Evolutionary conservation across 2,888 invertebrate genomes (phyloP).

Genomic region (Brachypalpus laphriformis): DNA sequence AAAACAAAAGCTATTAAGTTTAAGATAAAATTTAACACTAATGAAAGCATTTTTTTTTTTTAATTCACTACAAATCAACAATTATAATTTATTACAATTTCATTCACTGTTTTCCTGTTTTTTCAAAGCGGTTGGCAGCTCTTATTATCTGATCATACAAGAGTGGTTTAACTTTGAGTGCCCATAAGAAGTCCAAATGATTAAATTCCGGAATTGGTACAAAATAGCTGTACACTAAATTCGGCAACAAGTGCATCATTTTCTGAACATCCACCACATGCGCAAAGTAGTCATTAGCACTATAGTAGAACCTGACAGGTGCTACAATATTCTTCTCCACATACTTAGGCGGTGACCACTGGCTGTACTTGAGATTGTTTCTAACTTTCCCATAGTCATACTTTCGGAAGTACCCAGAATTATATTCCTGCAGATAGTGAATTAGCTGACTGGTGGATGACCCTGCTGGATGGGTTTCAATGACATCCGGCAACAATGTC

Average conservation of each 20-base stretch:
- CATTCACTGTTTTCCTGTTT: conserved; percentile 49
- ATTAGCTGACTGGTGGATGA: conserved; percentile 87
- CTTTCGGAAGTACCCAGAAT: conserved; percentile 84
- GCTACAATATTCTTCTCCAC: conserved; percentile 84
- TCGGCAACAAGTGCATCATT: conserved; percentile 83
- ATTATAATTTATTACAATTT: not conserved
- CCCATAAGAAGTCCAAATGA: conserved; percentile 89
- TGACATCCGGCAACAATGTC: conserved; percentile 87
- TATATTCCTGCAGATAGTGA: conserved; percentile 88
- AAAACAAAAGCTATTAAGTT: no score
- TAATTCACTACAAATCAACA: no score
- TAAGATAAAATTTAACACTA: no score
- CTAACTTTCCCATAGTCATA: conserved; percentile 84
- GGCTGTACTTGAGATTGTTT: conserved; percentile 85
- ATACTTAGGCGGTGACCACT: conserved; percentile 85
- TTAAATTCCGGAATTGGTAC: conserved; percentile 85
- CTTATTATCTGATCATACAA: conserved; percentile 83
- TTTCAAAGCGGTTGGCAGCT: conserved; percentile 38
- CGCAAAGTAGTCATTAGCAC: conserved; percentile 87
- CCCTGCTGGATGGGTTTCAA: conserved; percentile 88
- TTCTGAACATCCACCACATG: conserved; percentile 83
- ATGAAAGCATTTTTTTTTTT: no score
- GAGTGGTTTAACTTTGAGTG: conserved; percentile 85
- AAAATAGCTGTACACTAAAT: conserved; percentile 83
- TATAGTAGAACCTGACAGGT: conserved; percentile 87